Base-by-base conservation (phyloP, 2,113 vertebrate genomes). In the Daphoenositta chrysoptera region DNA sequence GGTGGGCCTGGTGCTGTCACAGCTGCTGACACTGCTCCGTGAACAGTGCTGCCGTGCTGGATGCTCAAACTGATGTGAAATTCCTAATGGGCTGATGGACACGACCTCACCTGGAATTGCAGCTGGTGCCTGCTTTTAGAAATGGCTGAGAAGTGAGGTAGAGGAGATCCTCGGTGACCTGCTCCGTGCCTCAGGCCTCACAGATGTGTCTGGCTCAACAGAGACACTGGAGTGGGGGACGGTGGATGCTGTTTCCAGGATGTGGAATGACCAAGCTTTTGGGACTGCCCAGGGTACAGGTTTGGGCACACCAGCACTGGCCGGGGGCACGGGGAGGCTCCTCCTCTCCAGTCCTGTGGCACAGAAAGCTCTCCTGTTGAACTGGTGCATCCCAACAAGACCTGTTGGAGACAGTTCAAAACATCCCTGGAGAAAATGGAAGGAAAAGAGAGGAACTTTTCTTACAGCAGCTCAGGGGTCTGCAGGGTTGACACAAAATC, bases 81-180 rank as follows among this genome's bases (percentile, higher is more conserved):
- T 9, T n/a, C 22, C 11, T 9, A 15, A n/a, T 2, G 53, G n/a
- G 8, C 12, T 1, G 14, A 19, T 6, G 13, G 63, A 39, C n/a
- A 15, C 1, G 2, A 3, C 7, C 53, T 26, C 70, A 8, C 14
- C 35, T 5, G 2, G 27, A 12, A 9, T 4, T 19, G 66, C 60
- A 66, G 31, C n/a, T 40, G 17, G 7, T 11, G n/a, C 15, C 45
- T 4, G 13, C 9, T 26, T n/a, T 20, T 9, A 24, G 33, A 26
- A 33, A 7, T 0, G 7, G 17, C 13, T 48, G 44, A 27, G 57
- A 6, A 78, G 53, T 0, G 5, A 42, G 65, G 48, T 30, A 27
- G 65, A 33, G 39, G 73, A 22, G 30, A 14, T 11, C 26, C 10
- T 12, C 0, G 0, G 30, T 13, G 50, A 13, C 6, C 17, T 42